phyloP scores from a whole-genome alignment of 2,888 invertebrate genomes.

The Leucania comma region DNA sequence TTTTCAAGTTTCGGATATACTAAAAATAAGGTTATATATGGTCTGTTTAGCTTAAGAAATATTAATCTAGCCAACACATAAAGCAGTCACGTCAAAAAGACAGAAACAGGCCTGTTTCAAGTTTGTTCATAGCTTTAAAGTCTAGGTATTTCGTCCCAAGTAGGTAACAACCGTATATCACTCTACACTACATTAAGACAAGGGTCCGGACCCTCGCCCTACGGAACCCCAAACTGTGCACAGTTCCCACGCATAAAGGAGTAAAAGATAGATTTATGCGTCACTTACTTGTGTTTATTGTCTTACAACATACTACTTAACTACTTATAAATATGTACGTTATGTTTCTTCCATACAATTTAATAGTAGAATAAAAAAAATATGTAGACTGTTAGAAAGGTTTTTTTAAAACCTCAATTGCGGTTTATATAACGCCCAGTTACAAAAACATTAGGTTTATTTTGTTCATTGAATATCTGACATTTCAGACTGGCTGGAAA shows the following conservation, averaged over 20 bases:
- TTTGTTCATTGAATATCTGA: background rate
- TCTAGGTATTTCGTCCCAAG: constrained; percentile 3
- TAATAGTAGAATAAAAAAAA: constrained; percentile 7
- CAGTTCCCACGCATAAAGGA: constrained; percentile 58
- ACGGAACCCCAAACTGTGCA: constrained; percentile 50
- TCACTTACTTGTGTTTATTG: constrained; percentile 62
- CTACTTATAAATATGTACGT: constrained; percentile 17
- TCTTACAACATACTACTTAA: constrained; percentile 48
- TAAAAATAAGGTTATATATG: too few relatives aligned
- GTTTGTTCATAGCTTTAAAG: background rate
- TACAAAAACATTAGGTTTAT: too few relatives aligned
- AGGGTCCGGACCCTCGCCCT: constrained; percentile 24
- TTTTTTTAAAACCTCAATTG: background rate
- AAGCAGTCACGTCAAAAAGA: background rate
- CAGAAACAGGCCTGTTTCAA: background rate
- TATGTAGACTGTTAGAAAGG: background rate
- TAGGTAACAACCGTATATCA: constrained; percentile 24
- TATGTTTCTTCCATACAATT: background rate
- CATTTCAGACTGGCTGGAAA: background rate
- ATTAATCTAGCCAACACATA: background rate
- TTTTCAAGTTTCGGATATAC: too few relatives aligned
- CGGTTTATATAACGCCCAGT: background rate
- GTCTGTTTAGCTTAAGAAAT: background rate
- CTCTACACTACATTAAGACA: constrained; percentile 26
- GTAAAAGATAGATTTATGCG: constrained; percentile 61